Evolutionary conservation across 2,888 invertebrate species (phyloP).

Genomic region (Acleris emargana): DNA sequence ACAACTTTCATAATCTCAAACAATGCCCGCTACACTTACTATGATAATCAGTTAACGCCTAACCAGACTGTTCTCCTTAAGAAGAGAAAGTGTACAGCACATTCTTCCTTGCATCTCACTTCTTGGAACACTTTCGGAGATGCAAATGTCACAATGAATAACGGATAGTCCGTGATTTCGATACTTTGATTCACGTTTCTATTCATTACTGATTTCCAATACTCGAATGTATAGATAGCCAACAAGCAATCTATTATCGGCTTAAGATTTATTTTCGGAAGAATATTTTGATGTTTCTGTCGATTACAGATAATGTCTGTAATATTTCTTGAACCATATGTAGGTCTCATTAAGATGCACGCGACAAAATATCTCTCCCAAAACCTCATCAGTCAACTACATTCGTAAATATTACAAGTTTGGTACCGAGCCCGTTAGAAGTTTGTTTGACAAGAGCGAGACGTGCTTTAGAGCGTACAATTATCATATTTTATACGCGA

Average conservation of each 20-base stretch:
- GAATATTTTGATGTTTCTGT: slow-evolving; percentile 21
- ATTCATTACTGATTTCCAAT: slow-evolving; percentile 44
- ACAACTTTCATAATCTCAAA: slow-evolving; percentile 67
- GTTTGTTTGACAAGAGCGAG: slow-evolving; percentile 48
- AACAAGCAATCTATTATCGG: slow-evolving; percentile 42
- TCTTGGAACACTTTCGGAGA: slow-evolving; percentile 75
- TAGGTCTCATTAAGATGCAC: slow-evolving; percentile 42
- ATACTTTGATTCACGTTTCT: slow-evolving; percentile 64
- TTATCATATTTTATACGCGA: slow-evolving; percentile 79
- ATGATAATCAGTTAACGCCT: slow-evolving; percentile 76
- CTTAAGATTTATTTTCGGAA: slow-evolving; percentile 28
- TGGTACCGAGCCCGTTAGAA: slow-evolving; percentile 38
- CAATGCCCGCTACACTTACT: slow-evolving; percentile 72
- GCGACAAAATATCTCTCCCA: slow-evolving; percentile 41
- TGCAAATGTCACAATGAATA: slow-evolving; percentile 78
- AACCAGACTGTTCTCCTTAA: slow-evolving; percentile 71
- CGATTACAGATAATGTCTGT: slow-evolving; percentile 39
- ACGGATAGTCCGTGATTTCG: slow-evolving; percentile 63
- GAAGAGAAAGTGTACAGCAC: slow-evolving; percentile 72
- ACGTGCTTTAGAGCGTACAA: slow-evolving; percentile 68
- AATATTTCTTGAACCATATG: slow-evolving; percentile 40
- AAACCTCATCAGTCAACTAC: slow-evolving; percentile 37
- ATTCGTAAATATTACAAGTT: slow-evolving; percentile 27
- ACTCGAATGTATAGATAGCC: slow-evolving; percentile 29
- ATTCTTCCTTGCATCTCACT: slow-evolving; percentile 62